Evolutionary conservation across 2,797 vertebrate species (phyloP).

Genomic region (Sebastiscus tertius): DNA sequence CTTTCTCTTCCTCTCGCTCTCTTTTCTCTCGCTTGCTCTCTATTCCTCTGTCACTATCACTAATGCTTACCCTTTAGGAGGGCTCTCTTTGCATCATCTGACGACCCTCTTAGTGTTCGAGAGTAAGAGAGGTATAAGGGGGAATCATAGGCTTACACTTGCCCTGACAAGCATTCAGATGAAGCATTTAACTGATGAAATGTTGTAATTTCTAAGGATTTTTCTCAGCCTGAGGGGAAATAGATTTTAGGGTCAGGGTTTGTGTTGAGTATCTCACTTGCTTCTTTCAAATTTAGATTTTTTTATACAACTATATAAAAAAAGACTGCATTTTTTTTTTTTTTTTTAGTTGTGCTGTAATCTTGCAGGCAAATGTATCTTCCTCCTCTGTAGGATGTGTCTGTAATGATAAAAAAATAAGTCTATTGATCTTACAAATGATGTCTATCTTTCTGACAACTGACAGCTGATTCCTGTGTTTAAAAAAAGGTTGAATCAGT

Average conservation of each 20-base stretch:
- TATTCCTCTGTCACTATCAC: constrained; percentile 62
- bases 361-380: neutral
- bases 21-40: constrained; percentile 24
- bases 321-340: neutral
- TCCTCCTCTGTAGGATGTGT: neutral
- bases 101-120: constrained; percentile 49
- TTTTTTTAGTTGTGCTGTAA: neutral
- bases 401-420: neutral
- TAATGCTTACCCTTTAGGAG: constrained; percentile 54
- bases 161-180: constrained; percentile 55
- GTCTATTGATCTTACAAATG: neutral
- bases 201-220: constrained; percentile 28
- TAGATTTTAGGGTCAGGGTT: constrained; percentile 6
- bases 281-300: neutral
- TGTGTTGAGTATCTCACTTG: constrained; percentile 14
- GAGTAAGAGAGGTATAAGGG: constrained; percentile 21
- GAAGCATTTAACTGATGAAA: constrained; percentile 55
- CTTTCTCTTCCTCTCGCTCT: constrained; percentile 36
- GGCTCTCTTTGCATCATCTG: constrained; percentile 67
- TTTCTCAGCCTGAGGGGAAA: constrained; percentile 19
- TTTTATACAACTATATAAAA: neutral
- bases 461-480: neutral
- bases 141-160: constrained; percentile 48
- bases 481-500: neutral
- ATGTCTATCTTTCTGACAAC: neutral